Evolutionary conservation across 2,797 vertebrate genomes (phyloP).

Genomic region (Todus mexicanus): DNA sequence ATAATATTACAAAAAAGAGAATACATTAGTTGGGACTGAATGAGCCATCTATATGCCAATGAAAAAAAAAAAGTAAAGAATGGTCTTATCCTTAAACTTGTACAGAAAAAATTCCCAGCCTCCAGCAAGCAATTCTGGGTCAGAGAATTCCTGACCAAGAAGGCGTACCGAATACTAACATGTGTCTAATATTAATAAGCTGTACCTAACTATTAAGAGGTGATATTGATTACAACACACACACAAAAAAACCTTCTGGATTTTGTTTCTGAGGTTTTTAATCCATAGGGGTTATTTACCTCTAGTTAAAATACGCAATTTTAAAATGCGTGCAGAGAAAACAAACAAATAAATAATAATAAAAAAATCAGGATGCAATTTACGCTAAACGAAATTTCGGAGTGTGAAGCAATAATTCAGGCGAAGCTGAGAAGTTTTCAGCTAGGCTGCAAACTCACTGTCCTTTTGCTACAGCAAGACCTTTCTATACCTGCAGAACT

Average conservation of each 20-base stretch:
- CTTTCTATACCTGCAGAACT: background rate
- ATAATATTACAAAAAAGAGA: background rate
- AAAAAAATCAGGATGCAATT: background rate
- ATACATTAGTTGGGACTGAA: background rate
- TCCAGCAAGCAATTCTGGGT: background rate
- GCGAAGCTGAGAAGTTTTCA: background rate
- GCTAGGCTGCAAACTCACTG: background rate
- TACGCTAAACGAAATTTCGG: background rate
- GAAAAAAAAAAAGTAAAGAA: background rate
- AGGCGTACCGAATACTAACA: background rate
- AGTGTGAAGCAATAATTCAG: background rate
- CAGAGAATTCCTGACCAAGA: background rate
- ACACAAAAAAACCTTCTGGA: background rate
- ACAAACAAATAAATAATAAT: background rate
- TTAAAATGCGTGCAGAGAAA: background rate
- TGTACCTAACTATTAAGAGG: too few relatives aligned
- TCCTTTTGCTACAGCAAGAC: background rate
- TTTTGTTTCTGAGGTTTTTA: background rate
- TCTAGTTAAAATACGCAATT: rapidly evolving
- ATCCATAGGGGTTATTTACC: background rate
- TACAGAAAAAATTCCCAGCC: background rate
- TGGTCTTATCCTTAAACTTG: background rate
- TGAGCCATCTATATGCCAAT: background rate
- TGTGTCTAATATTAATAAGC: background rate
- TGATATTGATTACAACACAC: background rate